Evolutionary conservation across 2,888 invertebrate genomes (phyloP), one percentile per base, ranked within the genome.

Genomic region (Dasysyrphus tricinctus): DNA sequence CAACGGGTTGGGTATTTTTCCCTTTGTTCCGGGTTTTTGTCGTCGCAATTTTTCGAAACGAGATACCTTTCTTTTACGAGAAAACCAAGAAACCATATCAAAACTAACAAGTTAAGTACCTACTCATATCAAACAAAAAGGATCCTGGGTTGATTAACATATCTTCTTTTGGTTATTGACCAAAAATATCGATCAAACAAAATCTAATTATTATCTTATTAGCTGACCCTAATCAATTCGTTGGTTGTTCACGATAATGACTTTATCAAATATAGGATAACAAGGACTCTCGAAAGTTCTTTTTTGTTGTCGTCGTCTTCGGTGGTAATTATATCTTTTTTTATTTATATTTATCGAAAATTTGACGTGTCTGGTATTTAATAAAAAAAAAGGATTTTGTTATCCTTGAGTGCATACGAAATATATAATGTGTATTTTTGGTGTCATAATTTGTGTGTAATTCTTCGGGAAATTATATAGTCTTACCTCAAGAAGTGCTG

Each of bases 91-190:
- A 69, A 39, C 69, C 69, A 69, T 69, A 69, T 69, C 54, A 54
- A 54, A 39, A 11, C 29, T 24, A 7, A 32, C 47, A 51, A 37
- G 29, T 49, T n/a, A 6, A 11, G 11, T 24, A 61, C 32, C 5
- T 12, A 51, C 44, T 69, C 77, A 85, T 85, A 85, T 85, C 80
- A 74, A 61, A 16, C 32, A 42, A 19, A 24, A 63, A 75, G 54
- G 47, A 54, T 29, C 32, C 6, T n/a, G 4, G 29, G 56, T 39
- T 56, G 54, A 57, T 67, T 29, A 42, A 39, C 76, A 77, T 49
- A 69, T 59, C 57, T 11, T 34, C n/a, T 76, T n/a, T 39, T 42
- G 32, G 16, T 47, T 32, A 42, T 44, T 44, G n/a, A 9, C 37
- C 12, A 77, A 29, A 49, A 42, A 67, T 70, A 76, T 81, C 56